phyloP scores from a whole-genome alignment of 1,140 invertebrate genomes.

The Aphelinus atriplicis region DNA sequence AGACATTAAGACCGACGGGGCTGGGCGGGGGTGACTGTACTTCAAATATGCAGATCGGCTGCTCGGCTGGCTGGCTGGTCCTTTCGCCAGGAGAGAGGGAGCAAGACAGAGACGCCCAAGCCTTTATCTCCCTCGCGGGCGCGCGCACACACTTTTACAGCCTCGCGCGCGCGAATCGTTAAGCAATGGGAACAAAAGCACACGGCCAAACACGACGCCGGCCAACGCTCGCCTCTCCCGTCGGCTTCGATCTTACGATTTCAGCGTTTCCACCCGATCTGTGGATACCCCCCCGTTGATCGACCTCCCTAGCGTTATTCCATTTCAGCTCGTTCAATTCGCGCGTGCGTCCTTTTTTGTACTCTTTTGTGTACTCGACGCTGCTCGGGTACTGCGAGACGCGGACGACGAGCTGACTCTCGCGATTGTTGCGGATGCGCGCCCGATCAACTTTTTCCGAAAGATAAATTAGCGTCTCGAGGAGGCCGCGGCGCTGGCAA shows the following conservation, averaged over 20 bases:
- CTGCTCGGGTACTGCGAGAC: background rate
- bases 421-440: background rate
- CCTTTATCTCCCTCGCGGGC: background rate
- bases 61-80: too few species aligned
- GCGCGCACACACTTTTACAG: slow-evolving; percentile 38
- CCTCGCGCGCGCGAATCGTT: slow-evolving; percentile 34
- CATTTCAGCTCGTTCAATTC: background rate
- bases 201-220: background rate
- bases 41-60: too few species aligned
- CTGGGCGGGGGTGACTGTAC: too few species aligned
- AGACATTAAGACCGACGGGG: too few species aligned
- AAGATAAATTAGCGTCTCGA: too few species aligned
- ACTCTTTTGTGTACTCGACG: background rate
- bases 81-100: too few species aligned
- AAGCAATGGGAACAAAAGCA: slow-evolving; percentile 41
- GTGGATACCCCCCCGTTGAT: too few species aligned
- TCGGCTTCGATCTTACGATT: slow-evolving; percentile 41
- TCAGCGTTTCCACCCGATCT: slow-evolving; percentile 29
- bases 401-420: background rate
- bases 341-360: background rate
- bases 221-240: slow-evolving; percentile 22
- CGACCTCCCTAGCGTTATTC: too few species aligned
- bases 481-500: too few species aligned
- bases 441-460: too few species aligned
- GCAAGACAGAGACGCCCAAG: too few species aligned